phyloP scores from a whole-genome alignment of 2,888 invertebrate species.

The Epicampocera succincta region DNA sequence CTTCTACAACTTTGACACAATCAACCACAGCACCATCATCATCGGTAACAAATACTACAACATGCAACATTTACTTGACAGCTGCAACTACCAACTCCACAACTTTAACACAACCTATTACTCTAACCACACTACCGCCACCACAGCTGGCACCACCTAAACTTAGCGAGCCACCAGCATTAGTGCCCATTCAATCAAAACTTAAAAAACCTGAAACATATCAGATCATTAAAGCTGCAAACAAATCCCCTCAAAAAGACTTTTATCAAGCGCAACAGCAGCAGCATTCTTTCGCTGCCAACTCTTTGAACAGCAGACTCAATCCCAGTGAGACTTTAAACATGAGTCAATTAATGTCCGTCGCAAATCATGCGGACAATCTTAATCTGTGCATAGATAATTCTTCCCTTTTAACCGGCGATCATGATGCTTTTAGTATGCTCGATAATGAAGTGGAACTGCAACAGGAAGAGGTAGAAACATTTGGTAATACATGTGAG shows the following conservation, averaged over 20 bases:
- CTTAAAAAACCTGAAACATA: slow-evolving; percentile 53
- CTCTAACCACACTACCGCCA: slow-evolving; percentile 24
- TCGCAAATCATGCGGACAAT: slow-evolving; percentile 53
- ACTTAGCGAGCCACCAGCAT: slow-evolving; percentile 74
- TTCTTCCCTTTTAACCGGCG: slow-evolving; percentile 63
- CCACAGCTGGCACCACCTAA: slow-evolving; percentile 47
- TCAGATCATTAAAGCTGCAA: slow-evolving; percentile 34
- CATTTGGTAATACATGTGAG: slow-evolving; percentile 63
- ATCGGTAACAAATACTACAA: slow-evolving; percentile 10
- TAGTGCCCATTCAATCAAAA: slow-evolving; percentile 73
- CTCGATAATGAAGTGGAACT: slow-evolving; percentile 70
- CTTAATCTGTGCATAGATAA: slow-evolving; percentile 58
- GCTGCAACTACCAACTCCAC: slow-evolving; percentile 18
- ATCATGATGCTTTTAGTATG: slow-evolving; percentile 67
- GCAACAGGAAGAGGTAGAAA: slow-evolving; percentile 71
- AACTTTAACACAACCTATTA: slow-evolving; percentile 35
- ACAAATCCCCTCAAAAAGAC: slow-evolving; percentile 40
- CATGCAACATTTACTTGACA: slow-evolving; percentile 11
- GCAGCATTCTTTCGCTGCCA: slow-evolving; percentile 18
- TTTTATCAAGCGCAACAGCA: slow-evolving; percentile 21
- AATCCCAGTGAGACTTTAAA: slow-evolving; percentile 51
- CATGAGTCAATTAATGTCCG: slow-evolving; percentile 48
- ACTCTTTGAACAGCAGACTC: slow-evolving; percentile 29
- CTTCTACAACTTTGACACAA: slow-evolving; percentile 41
- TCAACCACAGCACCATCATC: slow-evolving; percentile 72